Evolutionary conservation across 2,888 invertebrate genomes (phyloP), one percentile per base, ranked within the genome.

Genomic region (Trichopoda pennipes): DNA sequence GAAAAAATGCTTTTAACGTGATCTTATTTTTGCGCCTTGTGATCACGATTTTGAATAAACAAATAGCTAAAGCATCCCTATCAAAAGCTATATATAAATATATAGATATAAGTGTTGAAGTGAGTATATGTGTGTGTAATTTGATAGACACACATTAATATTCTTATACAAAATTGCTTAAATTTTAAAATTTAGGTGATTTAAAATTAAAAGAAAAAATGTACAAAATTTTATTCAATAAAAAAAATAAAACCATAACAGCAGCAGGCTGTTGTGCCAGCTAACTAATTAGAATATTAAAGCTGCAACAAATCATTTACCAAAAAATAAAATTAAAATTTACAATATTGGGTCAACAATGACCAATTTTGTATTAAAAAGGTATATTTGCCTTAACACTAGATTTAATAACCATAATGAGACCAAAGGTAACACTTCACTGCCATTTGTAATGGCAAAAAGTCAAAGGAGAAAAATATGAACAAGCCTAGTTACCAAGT

Each of bases 1-100:
- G 70, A 61, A 77, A 73, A 82, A 79, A 56, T 70, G 61, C 75
- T 60, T 76, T 78, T 84, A 88, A 87, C 90, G 89, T 89, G 89
- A 90, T 90, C 89, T 88, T 88, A 88, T 89, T 89, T 88, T 89
- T 89, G 90, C 90, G 89, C 89, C 89, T 90, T 86, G 85, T 85
- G 86, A 90, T 89, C 89, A 89, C 89, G 89, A 89, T 76, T 79
- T 79, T 82, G 82, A 72, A 82, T 82, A 82, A 77, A 69, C 72
- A 82, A 82, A 76, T 64, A 82, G 75, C 53, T 74, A 32, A 66
- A 66, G 44, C 53, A 35, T 38, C 61, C 61, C n/a, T 51, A 19
- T 35, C 23, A 38, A 19, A 44, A n/a, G 64, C n/a, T 28, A 28
- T 1, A 6, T 6, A 28, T 1, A 28, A 28, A 28, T 28, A 6